Percentiles rank a stretch among this genome's conserved stretches.
phyloP scores from a whole-genome alignment of 2,888 invertebrate species.

The Harpagoxenus sublaevis region DNA sequence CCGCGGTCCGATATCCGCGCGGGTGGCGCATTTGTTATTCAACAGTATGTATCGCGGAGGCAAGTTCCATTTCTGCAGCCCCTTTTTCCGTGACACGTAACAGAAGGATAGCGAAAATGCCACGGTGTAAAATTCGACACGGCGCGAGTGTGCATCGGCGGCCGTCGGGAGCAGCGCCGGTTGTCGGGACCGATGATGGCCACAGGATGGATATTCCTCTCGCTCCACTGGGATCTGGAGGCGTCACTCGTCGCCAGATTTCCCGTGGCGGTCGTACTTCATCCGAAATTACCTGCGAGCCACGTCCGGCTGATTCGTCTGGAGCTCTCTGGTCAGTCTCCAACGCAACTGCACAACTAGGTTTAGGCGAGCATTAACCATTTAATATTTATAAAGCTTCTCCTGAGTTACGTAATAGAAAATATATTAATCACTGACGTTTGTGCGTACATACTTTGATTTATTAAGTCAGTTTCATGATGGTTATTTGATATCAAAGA shows the following conservation, averaged over 20 bases:
- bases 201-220: slow-evolving; percentile 68
- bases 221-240: slow-evolving; percentile 68
- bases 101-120: slow-evolving; percentile 29
- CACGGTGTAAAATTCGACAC: slow-evolving; percentile 51
- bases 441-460: neutral
- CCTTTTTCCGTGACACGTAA: slow-evolving; percentile 30
- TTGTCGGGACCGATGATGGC: slow-evolving; percentile 65
- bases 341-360: slow-evolving; percentile 58
- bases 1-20: neutral
- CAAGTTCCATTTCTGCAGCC: slow-evolving; percentile 33
- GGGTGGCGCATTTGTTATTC: slow-evolving; percentile 33
- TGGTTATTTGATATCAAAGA: neutral
- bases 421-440: neutral
- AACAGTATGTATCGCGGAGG: slow-evolving; percentile 18
- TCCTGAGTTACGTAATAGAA: neutral
- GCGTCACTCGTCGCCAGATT: slow-evolving; percentile 79
- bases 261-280: slow-evolving; percentile 82
- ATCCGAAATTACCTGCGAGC: slow-evolving; percentile 80
- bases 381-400: slow-evolving; percentile 33
- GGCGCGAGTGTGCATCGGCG: slow-evolving; percentile 39
- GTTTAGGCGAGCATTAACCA: slow-evolving; percentile 29
- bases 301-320: slow-evolving; percentile 77
- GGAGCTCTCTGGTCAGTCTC: slow-evolving; percentile 59
- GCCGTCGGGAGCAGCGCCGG: slow-evolving; percentile 39
- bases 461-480: neutral